Evolutionary conservation across 1,140 invertebrate genomes (phyloP).

Genomic region (Drosophila persimilis): DNA sequence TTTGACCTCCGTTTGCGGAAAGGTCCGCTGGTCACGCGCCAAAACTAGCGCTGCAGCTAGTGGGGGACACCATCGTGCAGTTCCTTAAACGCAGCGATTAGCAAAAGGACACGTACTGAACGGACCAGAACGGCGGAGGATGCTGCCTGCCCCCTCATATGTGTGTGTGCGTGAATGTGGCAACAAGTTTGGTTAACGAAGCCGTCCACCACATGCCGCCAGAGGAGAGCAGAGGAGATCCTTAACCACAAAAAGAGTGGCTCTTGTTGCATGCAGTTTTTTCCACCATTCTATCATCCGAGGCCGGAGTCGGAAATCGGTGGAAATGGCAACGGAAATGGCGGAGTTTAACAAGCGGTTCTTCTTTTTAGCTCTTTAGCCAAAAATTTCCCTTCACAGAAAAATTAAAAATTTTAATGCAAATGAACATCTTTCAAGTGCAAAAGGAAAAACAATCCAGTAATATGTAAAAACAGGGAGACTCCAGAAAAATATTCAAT

Average conservation of each 20-base stretch:
- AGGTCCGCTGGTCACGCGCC: constrained; percentile 47
- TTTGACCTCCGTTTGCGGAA: constrained; percentile 6
- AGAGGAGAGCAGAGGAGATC: constrained; percentile 6
- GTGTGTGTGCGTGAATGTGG: constrained; percentile 5
- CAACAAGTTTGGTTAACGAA: constrained; percentile 66
- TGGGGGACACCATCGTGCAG: constrained; percentile 23
- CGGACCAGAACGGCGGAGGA: background rate
- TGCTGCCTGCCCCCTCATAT: too few relatives aligned
- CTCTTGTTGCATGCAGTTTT: constrained; percentile 26
- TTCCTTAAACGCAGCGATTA: constrained; percentile 64
- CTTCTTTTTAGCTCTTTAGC: too few relatives aligned
- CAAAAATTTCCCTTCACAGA: too few relatives aligned
- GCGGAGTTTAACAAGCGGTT: too few relatives aligned
- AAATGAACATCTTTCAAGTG: too few relatives aligned
- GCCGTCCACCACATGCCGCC: constrained; percentile 18
- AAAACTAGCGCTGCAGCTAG: constrained; percentile 46
- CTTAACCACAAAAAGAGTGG: constrained; percentile 8
- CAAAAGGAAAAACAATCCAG: too few relatives aligned
- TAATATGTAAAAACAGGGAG: too few relatives aligned
- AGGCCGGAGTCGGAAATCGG: too few relatives aligned
- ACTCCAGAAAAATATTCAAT: too few relatives aligned
- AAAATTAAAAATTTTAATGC: too few relatives aligned
- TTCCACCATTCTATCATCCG: background rate
- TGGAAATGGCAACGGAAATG: constrained; percentile 8
- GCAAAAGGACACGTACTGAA: constrained; percentile 65